These are phyloP conservation scores for Acanthoscelides obtectus DNA, from an alignment of 2,888 invertebrate species.

Conservation along the genomic window DNA sequence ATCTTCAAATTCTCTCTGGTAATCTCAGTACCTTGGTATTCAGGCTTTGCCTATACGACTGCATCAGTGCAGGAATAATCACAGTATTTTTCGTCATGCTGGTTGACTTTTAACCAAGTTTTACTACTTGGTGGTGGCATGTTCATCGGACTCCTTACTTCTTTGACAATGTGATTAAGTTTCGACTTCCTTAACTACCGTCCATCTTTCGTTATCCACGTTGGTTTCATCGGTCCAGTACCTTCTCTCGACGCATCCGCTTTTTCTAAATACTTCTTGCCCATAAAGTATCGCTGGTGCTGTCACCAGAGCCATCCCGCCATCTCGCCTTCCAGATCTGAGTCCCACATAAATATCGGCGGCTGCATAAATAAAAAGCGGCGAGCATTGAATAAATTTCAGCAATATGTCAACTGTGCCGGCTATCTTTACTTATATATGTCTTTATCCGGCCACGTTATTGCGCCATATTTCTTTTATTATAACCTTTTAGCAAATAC, in stretches of 20 bases:
- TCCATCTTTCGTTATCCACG: not conserved
- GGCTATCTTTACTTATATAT: conserved; percentile 30
- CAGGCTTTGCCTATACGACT: too few species aligned
- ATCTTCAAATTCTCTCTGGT: too few species aligned
- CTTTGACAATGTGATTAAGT: too few species aligned
- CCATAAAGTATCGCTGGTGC: not conserved
- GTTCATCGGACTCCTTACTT: too few species aligned
- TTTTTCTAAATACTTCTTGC: not conserved
- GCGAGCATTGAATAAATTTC: conserved; percentile 27
- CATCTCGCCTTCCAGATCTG: not conserved
- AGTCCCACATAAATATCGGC: conserved; percentile 3
- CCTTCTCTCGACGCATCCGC: not conserved
- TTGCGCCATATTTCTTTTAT: conserved; percentile 29
- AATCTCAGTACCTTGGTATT: too few species aligned
- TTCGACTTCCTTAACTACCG: too few species aligned
- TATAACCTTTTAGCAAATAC: conserved; percentile 26
- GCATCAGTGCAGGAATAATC: too few species aligned
- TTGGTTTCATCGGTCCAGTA: not conserved
- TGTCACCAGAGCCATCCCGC: not conserved
- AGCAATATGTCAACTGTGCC: conserved; percentile 29
- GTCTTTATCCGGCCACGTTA: conserved; percentile 29
- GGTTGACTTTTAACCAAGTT: too few species aligned
- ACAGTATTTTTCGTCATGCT: too few species aligned
- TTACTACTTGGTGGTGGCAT: too few species aligned
- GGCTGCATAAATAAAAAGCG: conserved; percentile 18